These are phyloP conservation scores for Oreortyx pictus DNA, from an alignment of 2,797 vertebrate species.

Conservation along the genomic window DNA sequence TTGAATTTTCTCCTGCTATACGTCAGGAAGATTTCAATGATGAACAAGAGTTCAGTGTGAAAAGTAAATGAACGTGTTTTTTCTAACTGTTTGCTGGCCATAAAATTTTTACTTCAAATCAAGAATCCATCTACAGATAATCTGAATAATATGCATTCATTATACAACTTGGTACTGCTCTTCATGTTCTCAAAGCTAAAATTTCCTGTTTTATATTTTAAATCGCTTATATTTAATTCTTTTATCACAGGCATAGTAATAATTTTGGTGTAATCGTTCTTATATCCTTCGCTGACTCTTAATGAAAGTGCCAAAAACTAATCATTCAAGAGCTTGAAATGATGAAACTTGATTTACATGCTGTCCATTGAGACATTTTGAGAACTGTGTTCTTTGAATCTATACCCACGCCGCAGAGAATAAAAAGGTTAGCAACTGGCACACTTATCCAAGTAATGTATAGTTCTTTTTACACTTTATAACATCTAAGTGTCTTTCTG, in stretches of 20 bases:
- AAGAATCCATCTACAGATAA: not conserved
- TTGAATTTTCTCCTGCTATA: not conserved
- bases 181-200: not conserved
- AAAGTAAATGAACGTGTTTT: constrained; percentile 38
- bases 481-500: constrained; percentile 30
- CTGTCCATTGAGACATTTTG: not conserved
- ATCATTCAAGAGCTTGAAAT: not conserved
- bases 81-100: constrained; percentile 49
- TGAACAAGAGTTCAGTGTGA: not conserved
- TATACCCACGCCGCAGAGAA: not conserved
- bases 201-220: not conserved
- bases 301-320: not conserved
- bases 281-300: not conserved
- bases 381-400: not conserved
- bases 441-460: not conserved
- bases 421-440: constrained; percentile 14
- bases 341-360: not conserved
- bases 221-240: not conserved
- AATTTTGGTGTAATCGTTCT: not conserved
- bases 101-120: constrained; percentile 45
- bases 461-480: not conserved
- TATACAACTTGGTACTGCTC: not conserved
- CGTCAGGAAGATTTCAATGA: not conserved
- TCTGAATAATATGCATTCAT: not conserved
- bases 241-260: not conserved